Evolutionary conservation across 2,113 vertebrate genomes (phyloP).

Genomic region (Stegastes partitus): DNA sequence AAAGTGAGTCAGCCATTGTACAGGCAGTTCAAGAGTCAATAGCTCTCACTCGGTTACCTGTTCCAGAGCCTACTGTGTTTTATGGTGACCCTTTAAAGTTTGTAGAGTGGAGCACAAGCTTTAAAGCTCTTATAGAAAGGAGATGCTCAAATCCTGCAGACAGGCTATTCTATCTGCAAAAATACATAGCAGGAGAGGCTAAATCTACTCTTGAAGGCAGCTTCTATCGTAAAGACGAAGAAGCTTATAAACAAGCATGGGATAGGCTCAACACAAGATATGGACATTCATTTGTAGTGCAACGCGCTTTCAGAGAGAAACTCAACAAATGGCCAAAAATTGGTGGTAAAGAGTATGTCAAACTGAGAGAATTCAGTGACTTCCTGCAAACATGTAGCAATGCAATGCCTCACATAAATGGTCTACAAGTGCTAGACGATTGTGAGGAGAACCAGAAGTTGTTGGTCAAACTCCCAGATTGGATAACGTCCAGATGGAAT

Average conservation of each 20-base stretch:
- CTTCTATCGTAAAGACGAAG: not conserved
- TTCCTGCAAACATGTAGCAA: constrained; percentile 1
- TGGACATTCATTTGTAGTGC: not conserved
- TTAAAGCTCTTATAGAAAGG: not conserved
- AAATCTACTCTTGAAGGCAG: not conserved
- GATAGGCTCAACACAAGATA: not conserved
- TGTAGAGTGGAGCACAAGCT: constrained; percentile 9
- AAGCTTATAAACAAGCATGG: constrained; percentile 10
- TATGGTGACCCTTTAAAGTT: not conserved
- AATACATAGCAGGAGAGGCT: not conserved
- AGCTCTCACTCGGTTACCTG: constrained; percentile 1
- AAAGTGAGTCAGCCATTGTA: not conserved
- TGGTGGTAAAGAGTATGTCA: not conserved
- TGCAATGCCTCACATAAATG: not conserved
- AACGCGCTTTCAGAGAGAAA: not conserved
- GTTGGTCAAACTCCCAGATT: not conserved
- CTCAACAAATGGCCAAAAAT: not conserved
- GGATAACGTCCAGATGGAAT: not conserved
- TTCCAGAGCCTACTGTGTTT: constrained; percentile 4
- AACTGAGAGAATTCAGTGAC: not conserved
- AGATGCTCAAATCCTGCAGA: not conserved
- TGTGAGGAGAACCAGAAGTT: constrained; percentile 8
- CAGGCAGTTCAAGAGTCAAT: constrained; percentile 17
- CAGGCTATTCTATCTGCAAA: not conserved
- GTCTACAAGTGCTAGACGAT: not conserved